Conservation (phyloP, 1,140 invertebrate species). For the Cyphomyrmex costatus region DNA sequence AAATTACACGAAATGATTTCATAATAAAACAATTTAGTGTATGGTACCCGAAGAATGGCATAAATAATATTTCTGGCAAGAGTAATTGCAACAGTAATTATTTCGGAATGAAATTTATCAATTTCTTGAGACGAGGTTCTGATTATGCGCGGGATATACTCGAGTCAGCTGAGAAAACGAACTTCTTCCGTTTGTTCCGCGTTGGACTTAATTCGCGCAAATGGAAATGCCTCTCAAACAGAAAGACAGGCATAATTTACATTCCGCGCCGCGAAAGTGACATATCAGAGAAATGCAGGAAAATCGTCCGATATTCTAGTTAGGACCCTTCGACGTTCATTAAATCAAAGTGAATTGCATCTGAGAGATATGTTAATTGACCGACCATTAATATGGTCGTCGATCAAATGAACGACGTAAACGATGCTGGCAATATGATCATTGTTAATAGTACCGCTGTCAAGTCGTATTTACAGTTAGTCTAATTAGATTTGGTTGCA, state of each 20-base stretch:
- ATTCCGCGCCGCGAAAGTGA: slow-evolving; percentile 59
- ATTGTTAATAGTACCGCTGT: not conserved
- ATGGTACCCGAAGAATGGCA: not conserved
- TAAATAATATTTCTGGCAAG: slow-evolving; percentile 20
- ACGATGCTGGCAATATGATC: slow-evolving; percentile 4
- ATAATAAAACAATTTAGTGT: not conserved
- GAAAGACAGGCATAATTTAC: slow-evolving; percentile 62
- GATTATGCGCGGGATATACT: slow-evolving; percentile 50
- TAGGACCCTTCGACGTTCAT: slow-evolving; percentile 40
- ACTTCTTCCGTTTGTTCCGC: slow-evolving; percentile 55
- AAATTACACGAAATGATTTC: not conserved
- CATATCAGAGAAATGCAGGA: slow-evolving; percentile 55
- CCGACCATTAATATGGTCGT: not conserved
- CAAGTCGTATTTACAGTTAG: not conserved
- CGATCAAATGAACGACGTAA: slow-evolving; percentile 16
- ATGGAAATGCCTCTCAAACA: slow-evolving; percentile 64
- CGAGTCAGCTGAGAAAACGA: slow-evolving; percentile 56
- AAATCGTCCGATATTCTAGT: slow-evolving; percentile 57
- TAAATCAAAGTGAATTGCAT: slow-evolving; percentile 51
- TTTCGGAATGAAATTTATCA: slow-evolving; percentile 49
- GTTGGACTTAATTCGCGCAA: slow-evolving; percentile 56
- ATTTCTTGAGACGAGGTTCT: slow-evolving; percentile 36
- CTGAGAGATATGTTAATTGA: slow-evolving; percentile 41
- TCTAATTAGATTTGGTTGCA: not conserved
- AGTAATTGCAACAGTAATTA: slow-evolving; percentile 42